Percentiles rank a stretch among this genome's conserved stretches.
Conservation (phyloP, 92 coral and sea anemone species). For the Meandrina meandrites region DNA sequence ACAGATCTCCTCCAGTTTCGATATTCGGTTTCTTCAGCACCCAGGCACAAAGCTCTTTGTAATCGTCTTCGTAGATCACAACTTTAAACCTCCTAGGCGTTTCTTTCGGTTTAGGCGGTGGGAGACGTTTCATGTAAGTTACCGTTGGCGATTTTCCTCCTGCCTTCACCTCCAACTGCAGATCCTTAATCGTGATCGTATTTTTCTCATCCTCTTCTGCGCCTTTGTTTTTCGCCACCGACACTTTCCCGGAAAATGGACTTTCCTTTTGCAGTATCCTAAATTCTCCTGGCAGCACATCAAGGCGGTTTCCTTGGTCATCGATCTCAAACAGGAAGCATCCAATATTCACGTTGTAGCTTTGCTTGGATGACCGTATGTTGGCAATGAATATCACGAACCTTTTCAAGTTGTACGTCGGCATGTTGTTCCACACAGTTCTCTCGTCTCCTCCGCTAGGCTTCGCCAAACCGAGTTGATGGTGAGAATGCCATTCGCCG, state of each 20-base stretch:
- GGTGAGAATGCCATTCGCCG: constrained; percentile 98
- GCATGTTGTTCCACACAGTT: constrained; percentile 92
- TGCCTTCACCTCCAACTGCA: not conserved
- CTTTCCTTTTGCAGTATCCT: constrained; percentile 25
- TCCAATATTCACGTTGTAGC: constrained; percentile 32
- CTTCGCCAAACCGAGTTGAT: constrained; percentile 61
- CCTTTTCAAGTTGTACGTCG: constrained; percentile 59
- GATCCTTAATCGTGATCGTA: not conserved
- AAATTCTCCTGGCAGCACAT: constrained; percentile 53
- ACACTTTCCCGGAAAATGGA: constrained; percentile 42
- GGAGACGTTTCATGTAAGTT: not conserved
- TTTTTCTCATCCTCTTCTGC: not conserved
- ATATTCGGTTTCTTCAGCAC: constrained; percentile 58
- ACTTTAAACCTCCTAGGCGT: constrained; percentile 41
- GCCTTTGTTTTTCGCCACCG: not conserved
- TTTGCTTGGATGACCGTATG: constrained; percentile 1
- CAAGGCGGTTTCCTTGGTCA: constrained; percentile 20
- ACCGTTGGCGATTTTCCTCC: not conserved
- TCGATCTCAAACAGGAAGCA: constrained; percentile 69
- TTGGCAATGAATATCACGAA: constrained; percentile 84
- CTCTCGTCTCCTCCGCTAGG: constrained; percentile 88
- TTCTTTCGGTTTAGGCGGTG: not conserved
- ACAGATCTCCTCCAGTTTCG: constrained; percentile 94
- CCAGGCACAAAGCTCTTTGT: constrained; percentile 60
- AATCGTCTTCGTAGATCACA: constrained; percentile 65